Evolutionary conservation across 2,888 invertebrate genomes (phyloP), one percentile per base, ranked within the genome.

Genomic region (Anthoptus insignis): DNA sequence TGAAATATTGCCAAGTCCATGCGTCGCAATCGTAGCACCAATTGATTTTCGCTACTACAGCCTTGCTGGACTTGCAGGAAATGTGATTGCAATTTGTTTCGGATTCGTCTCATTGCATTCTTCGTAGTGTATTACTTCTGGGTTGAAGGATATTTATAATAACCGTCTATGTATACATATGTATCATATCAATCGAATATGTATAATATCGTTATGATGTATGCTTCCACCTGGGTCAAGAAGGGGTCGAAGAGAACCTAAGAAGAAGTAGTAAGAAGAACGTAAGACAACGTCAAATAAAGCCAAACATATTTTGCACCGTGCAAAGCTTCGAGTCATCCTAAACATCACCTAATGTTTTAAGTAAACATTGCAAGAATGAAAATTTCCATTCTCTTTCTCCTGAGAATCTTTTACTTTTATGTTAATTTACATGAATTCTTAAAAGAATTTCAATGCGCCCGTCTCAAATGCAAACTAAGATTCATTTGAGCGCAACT

Each of bases 1-100:
- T 89, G 91, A 90, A 88, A 88, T 89, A 89, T 87, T 90, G 91
- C 89, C 91, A 90, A 89, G 79, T 84, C 80, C 75, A 87, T 80
- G 87, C 85, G 85, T 86, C 84, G 81, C 78, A 77, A 73, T 75
- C 27, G 27, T 7, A 27, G 27, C 27, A 69, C 72, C 81, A 83
- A 90, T 89, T 88, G 89, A 89, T 91, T 89, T 83, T 78, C 42
- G 76, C 76, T 76, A 80, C 77, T 82, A 83, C 79, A 81, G 53
- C 63, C 49, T 63, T 50, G 50, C 56, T 50, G 57, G 64, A 57
- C 50, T 16, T 14, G 22, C 34, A 50, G 29, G 32, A 14, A 64
- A 29, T 64, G 50, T 50, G 32, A 42, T 52, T 45, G 45, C 57
- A 42, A 57, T 50, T 64, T 64, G 42, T 57, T 64, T 50, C 37